Evolutionary conservation across 2,113 vertebrate genomes (phyloP).

Genomic region (Zeus faber): DNA sequence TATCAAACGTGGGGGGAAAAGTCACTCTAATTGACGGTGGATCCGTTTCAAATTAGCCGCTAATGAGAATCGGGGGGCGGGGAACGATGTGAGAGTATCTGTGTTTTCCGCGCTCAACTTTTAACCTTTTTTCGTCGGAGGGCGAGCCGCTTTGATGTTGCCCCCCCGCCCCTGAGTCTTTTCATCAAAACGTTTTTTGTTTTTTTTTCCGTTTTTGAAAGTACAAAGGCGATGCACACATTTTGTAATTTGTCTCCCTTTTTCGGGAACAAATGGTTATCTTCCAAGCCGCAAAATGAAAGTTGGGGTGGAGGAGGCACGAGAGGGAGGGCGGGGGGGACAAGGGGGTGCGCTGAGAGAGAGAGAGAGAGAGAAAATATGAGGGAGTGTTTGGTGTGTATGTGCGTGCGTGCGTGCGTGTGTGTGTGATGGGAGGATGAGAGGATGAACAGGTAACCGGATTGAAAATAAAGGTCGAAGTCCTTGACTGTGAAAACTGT

Average conservation of each 20-base stretch:
- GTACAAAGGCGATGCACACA: slow-evolving; percentile 66
- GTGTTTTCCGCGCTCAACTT: slow-evolving; percentile 90
- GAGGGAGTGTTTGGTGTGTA: slow-evolving; percentile 33
- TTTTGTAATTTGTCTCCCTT: slow-evolving; percentile 74
- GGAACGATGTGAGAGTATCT: slow-evolving; percentile 88
- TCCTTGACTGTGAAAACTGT: slow-evolving; percentile 26
- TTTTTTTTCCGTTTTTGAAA: slow-evolving; percentile 82
- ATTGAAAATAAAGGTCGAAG: too few relatives aligned
- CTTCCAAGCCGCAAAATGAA: slow-evolving; percentile 56
- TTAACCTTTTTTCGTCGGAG: slow-evolving; percentile 89
- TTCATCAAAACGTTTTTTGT: slow-evolving; percentile 89
- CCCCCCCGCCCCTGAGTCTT: slow-evolving; percentile 87
- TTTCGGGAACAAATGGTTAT: slow-evolving; percentile 68
- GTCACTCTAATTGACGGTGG: slow-evolving; percentile 73
- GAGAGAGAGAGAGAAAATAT: slow-evolving; percentile 7
- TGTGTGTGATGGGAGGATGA: slow-evolving; percentile 36
- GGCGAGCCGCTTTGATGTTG: slow-evolving; percentile 91
- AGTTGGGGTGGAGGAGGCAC: slow-evolving; percentile 44
- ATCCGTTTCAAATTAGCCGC: slow-evolving; percentile 93
- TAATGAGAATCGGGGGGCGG: slow-evolving; percentile 89
- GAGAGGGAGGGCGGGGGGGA: too few relatives aligned
- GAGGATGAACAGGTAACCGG: too few relatives aligned
- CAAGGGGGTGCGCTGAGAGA: too few relatives aligned
- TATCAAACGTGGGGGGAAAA: slow-evolving; percentile 60
- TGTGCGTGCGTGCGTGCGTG: not conserved